phyloP scores from a whole-genome alignment of 2,797 vertebrate genomes.

The Helarctos malayanus region DNA sequence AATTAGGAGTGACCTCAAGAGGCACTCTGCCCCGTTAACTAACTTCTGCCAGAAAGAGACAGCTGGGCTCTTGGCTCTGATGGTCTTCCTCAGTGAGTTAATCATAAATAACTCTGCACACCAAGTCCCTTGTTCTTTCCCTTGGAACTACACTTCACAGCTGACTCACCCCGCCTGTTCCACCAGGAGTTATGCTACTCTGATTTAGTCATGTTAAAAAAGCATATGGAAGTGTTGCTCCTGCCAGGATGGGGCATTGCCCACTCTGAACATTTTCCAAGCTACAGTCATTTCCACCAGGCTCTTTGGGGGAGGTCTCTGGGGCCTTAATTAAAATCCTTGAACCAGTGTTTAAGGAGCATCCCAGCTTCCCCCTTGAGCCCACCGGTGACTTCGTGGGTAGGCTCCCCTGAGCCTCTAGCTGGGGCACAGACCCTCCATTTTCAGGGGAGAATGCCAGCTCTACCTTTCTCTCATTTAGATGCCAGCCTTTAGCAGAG shows the following conservation, averaged over 20 bases:
- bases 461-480: neutral
- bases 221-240: neutral
- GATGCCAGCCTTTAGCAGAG: neutral
- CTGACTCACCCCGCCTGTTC: neutral
- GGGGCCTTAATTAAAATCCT: conserved; percentile 48
- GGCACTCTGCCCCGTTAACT: neutral
- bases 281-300: neutral
- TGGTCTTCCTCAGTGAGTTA: neutral
- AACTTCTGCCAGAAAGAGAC: conserved; percentile 45
- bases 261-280: neutral
- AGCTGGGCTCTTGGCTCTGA: neutral
- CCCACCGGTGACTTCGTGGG: fast-evolving
- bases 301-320: neutral
- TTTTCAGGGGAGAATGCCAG: neutral
- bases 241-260: neutral
- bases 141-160: neutral
- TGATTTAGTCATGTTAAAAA: neutral
- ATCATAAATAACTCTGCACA: neutral
- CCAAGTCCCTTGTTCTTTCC: neutral
- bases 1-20: neutral
- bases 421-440: neutral
- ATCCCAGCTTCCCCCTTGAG: neutral
- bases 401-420: neutral
- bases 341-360: neutral
- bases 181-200: conserved; percentile 5